Evolutionary conservation across 1,140 invertebrate genomes (phyloP).

Genomic region (Microvelia longipes): DNA sequence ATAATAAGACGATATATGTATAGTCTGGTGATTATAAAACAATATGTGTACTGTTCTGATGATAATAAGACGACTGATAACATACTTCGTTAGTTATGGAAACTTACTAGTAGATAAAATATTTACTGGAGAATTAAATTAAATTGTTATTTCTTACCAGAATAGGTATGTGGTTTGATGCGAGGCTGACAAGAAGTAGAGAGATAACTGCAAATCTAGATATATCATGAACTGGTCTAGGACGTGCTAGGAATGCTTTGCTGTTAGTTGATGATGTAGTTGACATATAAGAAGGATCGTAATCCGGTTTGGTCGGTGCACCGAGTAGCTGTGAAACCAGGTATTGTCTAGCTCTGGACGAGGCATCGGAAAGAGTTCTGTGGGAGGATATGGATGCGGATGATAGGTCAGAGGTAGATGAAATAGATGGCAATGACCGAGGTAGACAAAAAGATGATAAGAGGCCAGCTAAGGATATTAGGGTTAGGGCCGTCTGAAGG

Average conservation of each 20-base stretch:
- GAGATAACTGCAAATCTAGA: constrained; percentile 34
- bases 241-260: constrained; percentile 24
- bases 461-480: constrained; percentile 27
- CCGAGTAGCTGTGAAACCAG: constrained; percentile 19
- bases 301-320: constrained; percentile 13
- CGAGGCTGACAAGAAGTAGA: constrained; percentile 34
- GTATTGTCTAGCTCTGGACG: constrained; percentile 11
- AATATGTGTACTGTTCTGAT: too few species aligned
- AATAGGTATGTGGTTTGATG: constrained; percentile 38
- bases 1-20: too few species aligned
- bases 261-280: constrained; percentile 33
- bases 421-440: constrained; percentile 5
- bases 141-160: constrained; percentile 43
- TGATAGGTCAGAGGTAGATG: constrained; percentile 19
- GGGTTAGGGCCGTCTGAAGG: constrained; percentile 31
- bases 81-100: too few species aligned
- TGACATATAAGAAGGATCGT: constrained; percentile 18
- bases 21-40: too few species aligned
- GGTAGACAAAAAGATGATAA: constrained; percentile 17
- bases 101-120: too few species aligned
- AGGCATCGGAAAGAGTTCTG: constrained; percentile 15
- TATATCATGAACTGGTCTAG: constrained; percentile 23
- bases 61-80: too few species aligned
- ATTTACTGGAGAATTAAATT: too few species aligned
- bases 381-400: constrained; percentile 21